Evolutionary conservation across 2,888 invertebrate genomes (phyloP), one percentile per base, ranked within the genome.

Genomic region (Gymnoscelis rufifasciata): DNA sequence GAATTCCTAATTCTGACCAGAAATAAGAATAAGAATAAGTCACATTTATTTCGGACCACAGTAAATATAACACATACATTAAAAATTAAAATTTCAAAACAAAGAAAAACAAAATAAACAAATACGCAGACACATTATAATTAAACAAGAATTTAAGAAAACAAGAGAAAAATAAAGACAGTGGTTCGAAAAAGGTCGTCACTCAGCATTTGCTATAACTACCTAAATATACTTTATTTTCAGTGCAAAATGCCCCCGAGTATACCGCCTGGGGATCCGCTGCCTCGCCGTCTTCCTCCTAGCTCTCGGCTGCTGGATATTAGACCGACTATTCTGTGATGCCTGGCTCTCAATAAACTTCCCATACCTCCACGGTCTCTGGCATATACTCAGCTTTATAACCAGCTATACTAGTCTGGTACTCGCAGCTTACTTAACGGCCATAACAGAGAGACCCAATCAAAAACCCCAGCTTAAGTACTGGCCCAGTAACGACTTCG

Each of bases 331-430:
- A 66, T 93, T 94, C 73, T 95, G 95, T 72, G 93, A 94, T 60
- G 90, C 92, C 11, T 95, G 94, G 94, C 90, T 93, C 1, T 90
- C 91, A 8, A 90, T 94, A 7, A 91, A 93, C 78, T 94, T 95
- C 62, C 95, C 95, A 0, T 95, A 95, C 77, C 89, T 95, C 65
- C 95, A 95, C 71, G 94, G 93, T 7, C 88, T 94, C 11, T 95
- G 95, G 95, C 95, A 95, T 72, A 82, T 95, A 8, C 91, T 95
- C 41, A 94, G 94, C 57, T 94, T 94, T 65, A 93, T 95, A 38
- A 92, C 94, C 0, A 91, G 93, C 24, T 95, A 95, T 62, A 93
- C 94, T 3, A 91, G 92, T 8, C 89, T 94, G 11, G 94, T 95
- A 4, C 88, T 95, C 0, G 93, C 93, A 66, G 94, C 95, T 0